Percentiles rank a stretch among this genome's conserved stretches.
phyloP scores from a whole-genome alignment of 2,888 invertebrate genomes.

The Drosophila histrio region DNA sequence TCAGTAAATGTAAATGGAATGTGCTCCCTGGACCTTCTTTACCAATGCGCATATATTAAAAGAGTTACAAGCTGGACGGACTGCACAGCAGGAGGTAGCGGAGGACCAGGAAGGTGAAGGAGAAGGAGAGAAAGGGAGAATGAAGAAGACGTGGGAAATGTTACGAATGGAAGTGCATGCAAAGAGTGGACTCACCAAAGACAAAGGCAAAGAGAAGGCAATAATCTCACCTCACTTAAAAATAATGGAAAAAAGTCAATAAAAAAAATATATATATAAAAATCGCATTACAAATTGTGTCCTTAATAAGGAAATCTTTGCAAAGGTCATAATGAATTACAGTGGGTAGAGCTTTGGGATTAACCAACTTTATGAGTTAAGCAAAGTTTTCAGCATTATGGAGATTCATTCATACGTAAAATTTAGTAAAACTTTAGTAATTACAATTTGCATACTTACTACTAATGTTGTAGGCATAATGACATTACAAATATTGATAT shows the following conservation, averaged over 20 bases:
- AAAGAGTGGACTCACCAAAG: background rate
- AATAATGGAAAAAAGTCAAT: background rate
- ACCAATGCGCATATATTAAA: conserved; percentile 53
- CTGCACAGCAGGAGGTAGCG: background rate
- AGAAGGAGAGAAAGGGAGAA: background rate
- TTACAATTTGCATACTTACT: too few species aligned
- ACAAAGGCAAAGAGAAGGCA: background rate
- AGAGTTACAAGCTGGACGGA: conserved; percentile 29
- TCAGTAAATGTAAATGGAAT: conserved; percentile 13
- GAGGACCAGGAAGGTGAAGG: background rate
- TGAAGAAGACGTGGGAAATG: background rate
- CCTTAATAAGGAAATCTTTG: background rate
- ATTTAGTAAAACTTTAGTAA: too few species aligned
- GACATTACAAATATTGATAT: too few species aligned
- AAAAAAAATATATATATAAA: background rate
- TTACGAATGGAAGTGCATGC: conserved; percentile 10
- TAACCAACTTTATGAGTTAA: background rate
- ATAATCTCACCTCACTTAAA: conserved; percentile 6
- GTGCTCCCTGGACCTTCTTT: conserved; percentile 32
- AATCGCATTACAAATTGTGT: background rate
- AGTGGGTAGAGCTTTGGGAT: background rate
- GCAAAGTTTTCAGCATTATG: too few species aligned
- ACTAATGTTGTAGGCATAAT: too few species aligned
- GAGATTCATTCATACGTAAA: too few species aligned
- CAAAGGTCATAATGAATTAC: background rate